Conservation (phyloP, 1,140 invertebrate genomes). For the Halesus radiatus region DNA sequence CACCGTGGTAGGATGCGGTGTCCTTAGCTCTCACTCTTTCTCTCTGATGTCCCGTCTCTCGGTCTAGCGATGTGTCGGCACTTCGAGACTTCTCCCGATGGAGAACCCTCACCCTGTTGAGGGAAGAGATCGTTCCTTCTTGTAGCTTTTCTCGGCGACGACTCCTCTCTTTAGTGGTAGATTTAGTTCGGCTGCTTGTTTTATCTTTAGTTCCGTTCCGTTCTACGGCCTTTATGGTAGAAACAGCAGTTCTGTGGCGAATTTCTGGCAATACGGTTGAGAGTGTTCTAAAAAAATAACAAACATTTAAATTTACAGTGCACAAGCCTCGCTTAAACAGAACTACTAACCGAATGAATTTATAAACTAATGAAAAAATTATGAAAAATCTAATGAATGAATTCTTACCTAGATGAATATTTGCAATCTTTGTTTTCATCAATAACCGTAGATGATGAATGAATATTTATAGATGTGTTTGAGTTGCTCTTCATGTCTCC, state of each 20-base stretch:
- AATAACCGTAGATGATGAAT: constrained; percentile 12
- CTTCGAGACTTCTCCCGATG: constrained; percentile 47
- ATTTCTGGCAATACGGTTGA: constrained; percentile 61
- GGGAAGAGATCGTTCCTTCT: constrained; percentile 52
- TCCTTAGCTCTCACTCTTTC: constrained; percentile 42
- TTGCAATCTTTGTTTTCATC: constrained; percentile 18
- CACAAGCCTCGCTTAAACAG: too few relatives aligned
- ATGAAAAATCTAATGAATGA: not conserved
- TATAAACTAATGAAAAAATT: not conserved
- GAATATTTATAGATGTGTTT: constrained; percentile 29
- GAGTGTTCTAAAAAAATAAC: constrained; percentile 40
- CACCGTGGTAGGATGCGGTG: constrained; percentile 23
- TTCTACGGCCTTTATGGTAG: constrained; percentile 62
- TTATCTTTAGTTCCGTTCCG: constrained; percentile 40
- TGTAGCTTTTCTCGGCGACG: constrained; percentile 46
- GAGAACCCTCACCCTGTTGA: constrained; percentile 27
- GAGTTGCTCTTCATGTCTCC: constrained; percentile 19
- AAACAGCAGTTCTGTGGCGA: constrained; percentile 64
- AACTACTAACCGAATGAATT: not conserved
- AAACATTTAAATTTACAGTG: not conserved
- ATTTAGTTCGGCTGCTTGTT: constrained; percentile 37
- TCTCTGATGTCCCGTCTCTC: constrained; percentile 37
- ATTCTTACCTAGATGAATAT: not conserved
- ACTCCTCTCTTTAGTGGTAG: constrained; percentile 44
- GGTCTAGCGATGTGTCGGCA: constrained; percentile 49